Percentiles rank a stretch among this genome's conserved stretches.
These are phyloP conservation scores for Loripinus fragilis DNA, from an alignment of 2,888 invertebrate species.

Conservation along the genomic window DNA sequence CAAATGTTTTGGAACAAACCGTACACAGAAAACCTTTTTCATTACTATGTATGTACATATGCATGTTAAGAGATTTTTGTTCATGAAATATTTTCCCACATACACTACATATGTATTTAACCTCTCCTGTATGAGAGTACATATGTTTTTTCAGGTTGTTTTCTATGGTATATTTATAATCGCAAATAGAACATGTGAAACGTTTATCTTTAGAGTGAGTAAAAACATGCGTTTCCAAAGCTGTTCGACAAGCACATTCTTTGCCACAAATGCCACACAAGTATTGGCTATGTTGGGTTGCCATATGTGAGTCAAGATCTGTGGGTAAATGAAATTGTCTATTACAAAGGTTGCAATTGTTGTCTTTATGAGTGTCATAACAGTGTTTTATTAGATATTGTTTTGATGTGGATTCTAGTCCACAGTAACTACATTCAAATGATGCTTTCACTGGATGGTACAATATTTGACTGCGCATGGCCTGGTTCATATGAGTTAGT, in stretches of 20 bases:
- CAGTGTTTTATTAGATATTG: too few species aligned
- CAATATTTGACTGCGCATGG: not conserved
- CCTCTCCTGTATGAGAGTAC: not conserved
- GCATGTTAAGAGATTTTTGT: too few species aligned
- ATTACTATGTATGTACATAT: too few species aligned
- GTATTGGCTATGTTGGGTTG: not conserved
- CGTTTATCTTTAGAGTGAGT: not conserved
- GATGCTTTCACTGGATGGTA: not conserved
- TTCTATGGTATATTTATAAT: not conserved
- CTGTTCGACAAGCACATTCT: not conserved
- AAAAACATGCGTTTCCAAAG: not conserved
- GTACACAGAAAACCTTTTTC: too few species aligned
- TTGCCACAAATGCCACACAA: not conserved
- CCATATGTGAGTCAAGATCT: too few species aligned
- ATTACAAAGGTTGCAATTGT: too few species aligned
- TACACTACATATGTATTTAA: not conserved
- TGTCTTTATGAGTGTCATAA: too few species aligned
- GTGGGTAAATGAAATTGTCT: too few species aligned
- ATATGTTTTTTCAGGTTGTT: not conserved
- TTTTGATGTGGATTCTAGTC: too few species aligned
- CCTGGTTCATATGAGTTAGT: not conserved
- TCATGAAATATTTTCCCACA: too few species aligned
- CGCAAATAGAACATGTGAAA: not conserved
- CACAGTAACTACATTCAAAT: not conserved
- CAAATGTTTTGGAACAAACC: not conserved